Evolutionary conservation across 2,888 invertebrate genomes (phyloP).

Genomic region (Argyresthia goedartella): DNA sequence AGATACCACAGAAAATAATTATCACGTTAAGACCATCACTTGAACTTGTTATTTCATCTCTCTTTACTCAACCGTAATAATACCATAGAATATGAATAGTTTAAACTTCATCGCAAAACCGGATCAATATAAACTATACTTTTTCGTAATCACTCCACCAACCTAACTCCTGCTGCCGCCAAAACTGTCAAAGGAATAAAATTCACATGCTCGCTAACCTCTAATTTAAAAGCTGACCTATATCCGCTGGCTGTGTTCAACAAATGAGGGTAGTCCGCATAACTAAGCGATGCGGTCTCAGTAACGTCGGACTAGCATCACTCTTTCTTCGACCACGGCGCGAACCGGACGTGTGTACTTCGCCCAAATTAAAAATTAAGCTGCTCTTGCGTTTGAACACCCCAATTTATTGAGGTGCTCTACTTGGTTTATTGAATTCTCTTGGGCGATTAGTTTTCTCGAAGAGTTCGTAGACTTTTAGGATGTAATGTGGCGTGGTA

Average conservation of each 20-base stretch:
- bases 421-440: slow-evolving; percentile 33
- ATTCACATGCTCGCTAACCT: slow-evolving; percentile 12
- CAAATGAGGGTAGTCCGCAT: slow-evolving; percentile 62
- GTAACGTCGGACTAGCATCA: slow-evolving; percentile 42
- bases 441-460: background rate
- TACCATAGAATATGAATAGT: no score
- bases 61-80: no score
- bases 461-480: background rate
- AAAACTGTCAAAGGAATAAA: slow-evolving; percentile 8
- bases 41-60: no score
- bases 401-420: slow-evolving; percentile 3
- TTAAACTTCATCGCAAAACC: no score
- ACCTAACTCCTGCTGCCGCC: no score
- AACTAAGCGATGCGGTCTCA: slow-evolving; percentile 57
- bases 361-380: slow-evolving; percentile 58
- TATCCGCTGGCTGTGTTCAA: slow-evolving; percentile 21
- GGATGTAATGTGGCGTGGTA: no score
- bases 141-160: no score
- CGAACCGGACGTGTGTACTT: slow-evolving; percentile 37
- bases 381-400: slow-evolving; percentile 12
- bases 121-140: no score
- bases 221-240: slow-evolving; percentile 48
- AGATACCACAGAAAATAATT: no score
- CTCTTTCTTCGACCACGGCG: slow-evolving; percentile 48
- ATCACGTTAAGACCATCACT: no score